Percentiles rank a stretch among this genome's conserved stretches.
Conservation (phyloP, 2,113 vertebrate species). For the Sylvia atricapilla region DNA sequence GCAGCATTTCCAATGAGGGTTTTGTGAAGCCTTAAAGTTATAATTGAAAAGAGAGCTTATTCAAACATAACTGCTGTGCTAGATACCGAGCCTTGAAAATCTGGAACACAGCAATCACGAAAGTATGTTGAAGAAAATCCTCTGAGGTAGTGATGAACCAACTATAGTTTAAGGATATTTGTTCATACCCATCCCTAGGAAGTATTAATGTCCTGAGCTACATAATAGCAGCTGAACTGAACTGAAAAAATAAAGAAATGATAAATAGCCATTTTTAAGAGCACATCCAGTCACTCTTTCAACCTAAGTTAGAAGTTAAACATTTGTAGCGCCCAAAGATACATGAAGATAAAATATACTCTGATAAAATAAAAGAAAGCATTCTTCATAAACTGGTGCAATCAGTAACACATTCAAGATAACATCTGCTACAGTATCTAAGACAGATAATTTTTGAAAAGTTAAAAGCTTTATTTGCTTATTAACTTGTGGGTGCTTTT, state of each 20-base stretch:
- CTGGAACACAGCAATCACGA: not conserved
- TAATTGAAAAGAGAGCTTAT: not conserved
- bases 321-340: not conserved
- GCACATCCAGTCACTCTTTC: not conserved
- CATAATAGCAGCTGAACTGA: not conserved
- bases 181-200: not conserved
- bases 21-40: not conserved
- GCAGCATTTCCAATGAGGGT: not conserved
- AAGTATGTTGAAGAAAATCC: not conserved
- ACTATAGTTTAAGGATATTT: not conserved
- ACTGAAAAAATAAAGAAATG: not conserved
- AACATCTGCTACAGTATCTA: not conserved
- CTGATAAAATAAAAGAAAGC: not conserved
- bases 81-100: not conserved
- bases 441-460: constrained; percentile 4
- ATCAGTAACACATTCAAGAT: not conserved
- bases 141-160: not conserved
- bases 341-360: not conserved
- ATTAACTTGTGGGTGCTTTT: constrained; percentile 1
- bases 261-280: not conserved
- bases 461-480: constrained; percentile 46
- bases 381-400: not conserved
- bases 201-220: not conserved
- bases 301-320: not conserved
- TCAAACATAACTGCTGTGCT: not conserved